Conservation (phyloP, 2,113 vertebrate species). For the Saguinus midas region DNA sequence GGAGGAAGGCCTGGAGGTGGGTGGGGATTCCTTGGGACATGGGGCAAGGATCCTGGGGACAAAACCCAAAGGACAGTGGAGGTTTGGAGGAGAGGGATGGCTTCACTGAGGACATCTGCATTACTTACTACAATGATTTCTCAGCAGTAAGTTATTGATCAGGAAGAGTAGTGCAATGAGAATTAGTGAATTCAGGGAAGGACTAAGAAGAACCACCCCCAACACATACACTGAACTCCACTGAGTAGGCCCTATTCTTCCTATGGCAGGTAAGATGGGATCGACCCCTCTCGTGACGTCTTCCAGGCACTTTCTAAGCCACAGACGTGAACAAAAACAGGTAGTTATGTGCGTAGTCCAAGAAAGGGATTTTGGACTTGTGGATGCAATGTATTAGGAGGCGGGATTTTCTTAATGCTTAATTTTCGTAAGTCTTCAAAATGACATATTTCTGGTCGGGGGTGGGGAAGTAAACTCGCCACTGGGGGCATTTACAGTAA, state of each 20-base stretch:
- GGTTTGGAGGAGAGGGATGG: rapidly evolving
- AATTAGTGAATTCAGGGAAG: not conserved
- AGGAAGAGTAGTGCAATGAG: not conserved
- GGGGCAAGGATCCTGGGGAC: not conserved
- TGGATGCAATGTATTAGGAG: not conserved
- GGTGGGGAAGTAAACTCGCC: not conserved
- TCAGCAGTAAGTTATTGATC: not conserved
- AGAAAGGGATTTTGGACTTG: not conserved
- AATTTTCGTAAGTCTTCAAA: slow-evolving; percentile 1
- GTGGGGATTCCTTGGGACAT: not conserved
- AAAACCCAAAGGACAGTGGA: not conserved
- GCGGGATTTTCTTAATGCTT: not conserved
- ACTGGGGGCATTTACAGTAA: not conserved
- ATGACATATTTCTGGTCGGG: not conserved
- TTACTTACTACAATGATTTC: not conserved
- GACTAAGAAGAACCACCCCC: not conserved
- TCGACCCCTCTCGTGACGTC: not conserved
- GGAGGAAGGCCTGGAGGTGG: not conserved
- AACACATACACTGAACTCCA: not conserved
- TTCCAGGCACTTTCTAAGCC: not conserved
- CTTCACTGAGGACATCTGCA: not conserved
- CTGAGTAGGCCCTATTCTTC: not conserved
- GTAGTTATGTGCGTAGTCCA: not conserved
- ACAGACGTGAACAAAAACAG: not conserved
- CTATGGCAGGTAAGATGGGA: not conserved